Evolutionary conservation across 2,888 invertebrate genomes (phyloP), one percentile per base, ranked within the genome.

Genomic region (Phengaris arion): DNA sequence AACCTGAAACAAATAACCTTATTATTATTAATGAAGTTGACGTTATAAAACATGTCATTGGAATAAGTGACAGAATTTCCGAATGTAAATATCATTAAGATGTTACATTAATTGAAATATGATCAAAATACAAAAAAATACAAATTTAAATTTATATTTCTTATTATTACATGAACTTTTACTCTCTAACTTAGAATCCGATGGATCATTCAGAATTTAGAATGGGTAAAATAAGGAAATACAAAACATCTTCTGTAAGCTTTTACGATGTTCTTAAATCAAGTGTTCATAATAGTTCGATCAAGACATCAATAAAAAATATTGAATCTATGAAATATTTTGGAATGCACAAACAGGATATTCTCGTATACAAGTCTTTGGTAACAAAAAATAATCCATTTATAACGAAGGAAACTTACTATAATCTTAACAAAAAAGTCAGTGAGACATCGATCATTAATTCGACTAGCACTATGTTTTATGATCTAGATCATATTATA

Each of bases 1-100:
- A 99, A 87, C 98, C 99, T 99, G 95, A 12, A 95, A 95, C 81
- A 88, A 90, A 86, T 81, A 77, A 72, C 72, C 55, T 57, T 55
- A 6, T 69, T 35, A 35, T 68, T 15, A 52, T 52, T 2, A 74
- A 54, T 6, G 52, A 73, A 54, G 7, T 73, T 12, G 45, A 35
- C 10, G 22, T 10, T 72, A 35, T 72, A 8, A 74, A 52, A 54
- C 51, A 22, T 35, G 52, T 52, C 10, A 52, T 4, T 52, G 3
- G 52, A 7, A 7, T 1, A 5, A 6, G 48, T 52, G 52, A 10
- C 52, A 52, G 52, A 52, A 35, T 35, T 35, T 35, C 35, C 0
- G 35, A 35, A 35, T 35, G 35, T 35, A 57, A 10, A 22, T 22
- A 22, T 59, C 59, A 59, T 6, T 6, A 22, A 72, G 13, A 13